Base-by-base conservation (phyloP, 2,888 invertebrate species). In the Eulithis testata region DNA sequence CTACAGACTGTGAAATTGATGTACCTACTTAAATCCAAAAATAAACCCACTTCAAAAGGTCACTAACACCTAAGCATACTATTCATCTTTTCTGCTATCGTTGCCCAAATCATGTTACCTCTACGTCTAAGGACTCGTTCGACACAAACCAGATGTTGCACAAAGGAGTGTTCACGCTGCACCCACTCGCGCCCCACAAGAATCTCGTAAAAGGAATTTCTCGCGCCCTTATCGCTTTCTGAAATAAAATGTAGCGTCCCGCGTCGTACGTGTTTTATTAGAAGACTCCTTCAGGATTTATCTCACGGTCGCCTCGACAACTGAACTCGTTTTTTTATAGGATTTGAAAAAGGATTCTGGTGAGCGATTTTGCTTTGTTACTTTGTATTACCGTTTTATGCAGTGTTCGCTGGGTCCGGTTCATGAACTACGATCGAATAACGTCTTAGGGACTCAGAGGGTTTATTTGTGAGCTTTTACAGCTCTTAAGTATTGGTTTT, bases 201-300 rank as follows among this genome's bases (percentile, higher is more conserved):
- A 86, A 88, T 87, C 88, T 88, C 89, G 91, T 91, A 90, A 91
- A 92, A 89, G 88, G 88, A 91, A 90, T 91, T 90, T 90, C 90
- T 89, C 86, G 87, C 86, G 87, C 89, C 88, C 91, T 91, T 92
- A 93, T 92, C 91, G 90, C 91, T 88, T 90, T 88, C 88, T 85
- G 89, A 91, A 93, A 93, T 93, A 92, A 92, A 91, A 92, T 90
- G 91, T 90, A 90, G 87, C 89, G 87, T 84, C 79, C 80, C 83
- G 83, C 87, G 79, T 85, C 87, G 89, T 88, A 90, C 91, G 91
- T 91, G 91, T 91, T 92, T 91, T 91, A 92, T 92, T 92, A 91
- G 88, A 81, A 81, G 86, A 88, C 88, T 87, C 86, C 86, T 87
- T 81, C 84, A 87, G 89, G 89, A 91, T 90, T 91, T 91, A 91